Evolutionary conservation across 2,888 invertebrate species (phyloP).

Genomic region (Hyposoter didymator): DNA sequence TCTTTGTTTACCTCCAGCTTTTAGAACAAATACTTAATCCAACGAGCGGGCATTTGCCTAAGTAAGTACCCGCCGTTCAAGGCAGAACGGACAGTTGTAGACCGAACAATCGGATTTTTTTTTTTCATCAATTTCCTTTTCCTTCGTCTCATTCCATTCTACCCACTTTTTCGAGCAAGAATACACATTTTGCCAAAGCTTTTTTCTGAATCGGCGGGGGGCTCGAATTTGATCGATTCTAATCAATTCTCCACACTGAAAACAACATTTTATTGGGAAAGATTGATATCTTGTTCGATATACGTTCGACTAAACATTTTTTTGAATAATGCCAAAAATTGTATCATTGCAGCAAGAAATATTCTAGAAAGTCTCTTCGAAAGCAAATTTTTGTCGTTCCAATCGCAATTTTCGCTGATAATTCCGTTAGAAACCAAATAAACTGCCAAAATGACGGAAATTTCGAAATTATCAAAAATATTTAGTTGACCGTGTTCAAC

Average conservation of each 20-base stretch:
- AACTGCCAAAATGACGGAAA: too few species aligned
- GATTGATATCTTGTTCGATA: too few species aligned
- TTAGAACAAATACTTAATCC: conserved; percentile 84
- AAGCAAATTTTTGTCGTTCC: too few species aligned
- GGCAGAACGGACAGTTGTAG: conserved; percentile 69
- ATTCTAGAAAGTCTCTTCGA: too few species aligned
- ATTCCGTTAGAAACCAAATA: too few species aligned
- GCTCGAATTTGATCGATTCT: conserved; percentile 21
- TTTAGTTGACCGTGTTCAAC: too few species aligned
- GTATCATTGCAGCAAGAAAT: too few species aligned
- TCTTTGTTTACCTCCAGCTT: conserved; percentile 76
- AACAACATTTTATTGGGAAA: too few species aligned
- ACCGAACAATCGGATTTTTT: conserved; percentile 73
- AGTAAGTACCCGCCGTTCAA: conserved; percentile 82
- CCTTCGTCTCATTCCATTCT: conserved; percentile 37
- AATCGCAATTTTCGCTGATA: too few species aligned
- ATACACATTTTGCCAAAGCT: conserved; percentile 10
- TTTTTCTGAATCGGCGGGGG: conserved; percentile 15
- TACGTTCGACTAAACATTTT: too few species aligned
- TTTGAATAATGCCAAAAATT: too few species aligned
- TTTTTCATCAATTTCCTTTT: conserved; percentile 70
- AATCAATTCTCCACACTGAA: conserved; percentile 34
- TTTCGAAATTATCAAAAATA: too few species aligned
- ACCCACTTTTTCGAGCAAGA: conserved; percentile 19
- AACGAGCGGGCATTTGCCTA: conserved; percentile 82